These are phyloP conservation scores for Tapera naevia DNA, from an alignment of 2,797 vertebrate species.

Conservation along the genomic window DNA sequence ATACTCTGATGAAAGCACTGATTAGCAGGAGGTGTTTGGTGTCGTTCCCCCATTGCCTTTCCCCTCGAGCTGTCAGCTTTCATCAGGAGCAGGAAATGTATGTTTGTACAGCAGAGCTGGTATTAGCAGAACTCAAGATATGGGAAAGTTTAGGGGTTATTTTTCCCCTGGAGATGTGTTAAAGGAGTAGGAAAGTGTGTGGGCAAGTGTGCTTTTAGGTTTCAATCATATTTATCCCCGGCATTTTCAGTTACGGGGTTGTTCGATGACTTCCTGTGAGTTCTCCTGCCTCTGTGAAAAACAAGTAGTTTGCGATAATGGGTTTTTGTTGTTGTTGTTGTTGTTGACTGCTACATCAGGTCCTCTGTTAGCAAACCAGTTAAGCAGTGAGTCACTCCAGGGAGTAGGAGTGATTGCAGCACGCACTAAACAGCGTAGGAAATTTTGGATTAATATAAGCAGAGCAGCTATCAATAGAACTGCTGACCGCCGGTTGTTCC, in stretches of 20 bases:
- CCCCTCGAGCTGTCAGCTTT: conserved; percentile 26
- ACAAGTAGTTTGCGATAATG: conserved; percentile 31
- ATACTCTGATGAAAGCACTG: conserved; percentile 40
- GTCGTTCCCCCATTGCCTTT: neutral
- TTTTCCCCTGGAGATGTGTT: neutral
- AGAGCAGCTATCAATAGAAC: conserved; percentile 22
- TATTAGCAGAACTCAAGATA: neutral
- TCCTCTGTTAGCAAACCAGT: conserved; percentile 52
- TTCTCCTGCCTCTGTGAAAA: conserved; percentile 42
- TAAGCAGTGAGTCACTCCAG: conserved; percentile 22
- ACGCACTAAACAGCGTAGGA: neutral
- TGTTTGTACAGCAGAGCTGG: neutral
- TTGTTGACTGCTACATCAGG: conserved; percentile 48
- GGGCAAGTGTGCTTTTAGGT: conserved; percentile 24
- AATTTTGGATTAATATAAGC: conserved; percentile 6
- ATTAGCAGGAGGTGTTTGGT: neutral
- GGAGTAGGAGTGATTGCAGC: conserved; percentile 37
- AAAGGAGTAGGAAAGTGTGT: conserved; percentile 8
- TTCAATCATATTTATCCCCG: neutral
- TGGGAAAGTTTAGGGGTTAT: neutral
- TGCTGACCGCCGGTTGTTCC: neutral
- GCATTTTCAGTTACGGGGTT: neutral
- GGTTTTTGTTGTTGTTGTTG: neutral
- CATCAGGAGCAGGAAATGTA: conserved; percentile 12
- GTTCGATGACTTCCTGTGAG: conserved; percentile 1